Conservation (phyloP, 2,888 invertebrate genomes). For the Phytoseiulus persimilis region DNA sequence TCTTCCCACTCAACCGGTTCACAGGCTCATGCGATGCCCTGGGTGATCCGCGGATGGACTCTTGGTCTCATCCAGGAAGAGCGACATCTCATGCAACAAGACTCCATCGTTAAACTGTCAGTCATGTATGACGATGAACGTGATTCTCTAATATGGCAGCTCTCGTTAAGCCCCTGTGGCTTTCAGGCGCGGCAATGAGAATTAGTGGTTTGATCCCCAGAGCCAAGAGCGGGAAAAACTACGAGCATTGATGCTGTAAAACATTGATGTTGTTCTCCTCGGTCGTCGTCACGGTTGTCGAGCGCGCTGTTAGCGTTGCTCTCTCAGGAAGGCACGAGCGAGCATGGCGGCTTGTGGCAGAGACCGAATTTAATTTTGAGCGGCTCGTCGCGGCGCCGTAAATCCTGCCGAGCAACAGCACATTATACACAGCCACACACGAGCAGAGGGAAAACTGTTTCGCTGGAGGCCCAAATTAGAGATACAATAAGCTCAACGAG, state of each 20-base stretch:
- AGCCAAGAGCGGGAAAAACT: background rate
- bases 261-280: background rate
- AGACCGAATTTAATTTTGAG: background rate
- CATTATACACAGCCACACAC: background rate
- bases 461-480: background rate
- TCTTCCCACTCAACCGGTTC: too few species aligned
- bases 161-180: background rate
- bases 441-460: background rate
- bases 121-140: background rate
- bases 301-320: background rate
- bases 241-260: background rate
- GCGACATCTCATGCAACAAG: background rate
- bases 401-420: background rate
- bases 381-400: background rate
- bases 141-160: background rate
- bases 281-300: background rate
- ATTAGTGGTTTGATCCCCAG: background rate
- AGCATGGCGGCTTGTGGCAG: background rate
- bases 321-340: background rate
- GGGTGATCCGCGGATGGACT: too few species aligned
- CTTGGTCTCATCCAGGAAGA: background rate
- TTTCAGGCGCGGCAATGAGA: background rate
- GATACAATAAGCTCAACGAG: background rate
- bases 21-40: too few species aligned
- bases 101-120: background rate